Evolutionary conservation across 2,113 vertebrate species (phyloP).

Genomic region (Capreolus pygargus): DNA sequence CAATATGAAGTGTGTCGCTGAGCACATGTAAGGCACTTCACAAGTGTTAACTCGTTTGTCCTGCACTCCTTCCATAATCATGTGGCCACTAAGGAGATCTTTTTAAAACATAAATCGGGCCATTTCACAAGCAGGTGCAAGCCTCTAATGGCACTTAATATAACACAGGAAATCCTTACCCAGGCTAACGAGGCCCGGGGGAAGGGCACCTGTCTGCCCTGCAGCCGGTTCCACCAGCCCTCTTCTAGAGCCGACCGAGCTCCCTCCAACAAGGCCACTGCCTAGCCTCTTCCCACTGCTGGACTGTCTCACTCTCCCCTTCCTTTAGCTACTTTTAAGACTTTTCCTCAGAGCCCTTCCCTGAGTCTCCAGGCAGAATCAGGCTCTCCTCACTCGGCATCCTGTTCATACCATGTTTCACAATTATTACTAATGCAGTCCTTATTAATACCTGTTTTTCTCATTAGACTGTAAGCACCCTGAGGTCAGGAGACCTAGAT

Average conservation of each 20-base stretch:
- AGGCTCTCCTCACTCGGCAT: not conserved
- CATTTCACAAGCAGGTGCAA: not conserved
- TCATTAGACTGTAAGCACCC: not conserved
- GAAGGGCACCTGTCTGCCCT: not conserved
- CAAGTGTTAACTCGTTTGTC: not conserved
- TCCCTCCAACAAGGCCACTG: not conserved
- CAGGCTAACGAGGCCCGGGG: not conserved
- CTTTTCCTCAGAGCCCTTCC: not conserved
- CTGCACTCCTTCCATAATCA: not conserved
- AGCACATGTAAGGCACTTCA: not conserved
- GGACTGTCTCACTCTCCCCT: not conserved
- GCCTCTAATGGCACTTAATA: not conserved
- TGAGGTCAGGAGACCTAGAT: not conserved
- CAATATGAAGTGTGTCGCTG: not conserved
- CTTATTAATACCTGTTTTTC: not conserved
- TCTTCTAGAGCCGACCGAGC: not conserved
- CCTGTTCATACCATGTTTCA: not conserved
- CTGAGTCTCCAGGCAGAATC: not conserved
- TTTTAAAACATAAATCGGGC: not conserved
- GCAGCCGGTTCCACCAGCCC: rapidly evolving
- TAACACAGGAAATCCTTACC: not conserved
- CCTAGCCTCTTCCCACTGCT: not conserved
- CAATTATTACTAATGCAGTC: not conserved
- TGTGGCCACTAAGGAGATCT: not conserved
- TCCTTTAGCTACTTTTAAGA: not conserved